Conservation (phyloP, 1,140 invertebrate genomes). For the Physella acuta region DNA sequence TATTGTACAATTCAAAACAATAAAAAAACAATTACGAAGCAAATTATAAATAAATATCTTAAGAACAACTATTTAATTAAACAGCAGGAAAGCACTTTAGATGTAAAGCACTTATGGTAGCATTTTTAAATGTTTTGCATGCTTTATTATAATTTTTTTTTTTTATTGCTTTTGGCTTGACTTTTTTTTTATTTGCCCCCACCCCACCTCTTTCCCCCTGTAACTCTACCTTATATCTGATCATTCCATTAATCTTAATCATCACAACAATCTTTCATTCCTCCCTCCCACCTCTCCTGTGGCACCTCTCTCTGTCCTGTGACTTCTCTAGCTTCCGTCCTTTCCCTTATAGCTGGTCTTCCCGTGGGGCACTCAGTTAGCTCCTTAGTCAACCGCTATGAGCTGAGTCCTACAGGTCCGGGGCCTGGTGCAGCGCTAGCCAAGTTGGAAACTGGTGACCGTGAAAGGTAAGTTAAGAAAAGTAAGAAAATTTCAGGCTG, state of each 20-base stretch:
- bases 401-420: conserved; percentile 32
- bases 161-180: background rate
- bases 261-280: background rate
- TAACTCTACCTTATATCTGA: background rate
- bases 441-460: no score
- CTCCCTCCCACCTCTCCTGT: background rate
- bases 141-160: no score
- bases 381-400: conserved; percentile 34
- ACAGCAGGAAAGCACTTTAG: no score
- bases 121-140: no score
- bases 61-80: no score
- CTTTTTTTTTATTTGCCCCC: background rate
- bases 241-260: background rate
- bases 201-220: background rate
- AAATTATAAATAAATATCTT: no score
- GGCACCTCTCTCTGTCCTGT: conserved; percentile 4
- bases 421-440: background rate
- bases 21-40: no score
- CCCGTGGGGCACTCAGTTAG: conserved; percentile 35
- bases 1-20: no score
- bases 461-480: no score
- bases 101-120: no score
- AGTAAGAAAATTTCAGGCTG: no score
- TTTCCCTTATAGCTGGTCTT: conserved; percentile 32
- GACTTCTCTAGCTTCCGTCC: conserved; percentile 22